Evolutionary conservation across 2,113 vertebrate genomes (phyloP).

Genomic region (Fukomys damarensis): DNA sequence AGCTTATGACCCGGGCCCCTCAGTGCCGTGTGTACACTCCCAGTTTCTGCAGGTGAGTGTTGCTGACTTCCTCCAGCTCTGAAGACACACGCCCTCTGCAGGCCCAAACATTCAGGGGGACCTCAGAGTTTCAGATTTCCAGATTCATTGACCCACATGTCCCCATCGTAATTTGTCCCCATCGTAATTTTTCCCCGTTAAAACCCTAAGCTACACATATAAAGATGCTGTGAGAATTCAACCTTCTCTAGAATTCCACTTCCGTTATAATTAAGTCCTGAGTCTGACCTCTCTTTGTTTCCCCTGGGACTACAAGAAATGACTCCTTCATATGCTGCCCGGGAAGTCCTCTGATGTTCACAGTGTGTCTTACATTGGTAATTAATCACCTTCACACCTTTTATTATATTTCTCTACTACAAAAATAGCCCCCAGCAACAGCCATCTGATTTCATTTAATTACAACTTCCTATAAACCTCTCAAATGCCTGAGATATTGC

Average conservation of each 20-base stretch:
- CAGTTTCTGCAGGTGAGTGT: background rate
- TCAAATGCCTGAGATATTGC: constrained; percentile 52
- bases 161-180: background rate
- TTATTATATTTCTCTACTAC: constrained; percentile 20
- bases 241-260: background rate
- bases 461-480: constrained; percentile 60
- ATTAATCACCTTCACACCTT: constrained; percentile 52
- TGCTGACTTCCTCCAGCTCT: background rate
- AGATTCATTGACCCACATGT: background rate
- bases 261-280: background rate
- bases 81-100: background rate
- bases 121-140: background rate
- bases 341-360: background rate
- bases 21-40: background rate
- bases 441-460: constrained; percentile 45
- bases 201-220: background rate
- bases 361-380: constrained; percentile 4
- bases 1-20: background rate
- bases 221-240: background rate
- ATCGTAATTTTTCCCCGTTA: background rate
- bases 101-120: background rate
- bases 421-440: constrained; percentile 42
- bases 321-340: background rate
- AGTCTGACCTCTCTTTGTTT: background rate
- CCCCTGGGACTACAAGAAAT: background rate